phyloP scores from a whole-genome alignment of 2,113 vertebrate species.

The Burhinus bistriatus region DNA sequence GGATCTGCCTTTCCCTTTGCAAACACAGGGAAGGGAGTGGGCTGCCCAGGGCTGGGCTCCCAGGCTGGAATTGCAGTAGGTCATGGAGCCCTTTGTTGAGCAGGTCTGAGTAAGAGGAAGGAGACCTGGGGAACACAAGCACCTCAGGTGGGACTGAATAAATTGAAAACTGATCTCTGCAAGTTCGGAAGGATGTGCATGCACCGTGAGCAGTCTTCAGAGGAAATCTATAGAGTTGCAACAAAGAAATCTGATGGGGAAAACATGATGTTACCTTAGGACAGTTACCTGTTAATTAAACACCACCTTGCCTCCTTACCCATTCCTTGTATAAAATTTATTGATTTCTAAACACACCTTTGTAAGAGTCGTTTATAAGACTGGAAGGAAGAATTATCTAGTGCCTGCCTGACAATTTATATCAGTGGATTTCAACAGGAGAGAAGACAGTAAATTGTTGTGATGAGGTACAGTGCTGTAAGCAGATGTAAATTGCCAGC shows the following conservation, averaged over 20 bases:
- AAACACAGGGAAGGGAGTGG: background rate
- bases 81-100: background rate
- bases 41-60: background rate
- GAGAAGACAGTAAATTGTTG: background rate
- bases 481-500: background rate
- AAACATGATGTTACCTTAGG: background rate
- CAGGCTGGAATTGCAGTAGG: background rate
- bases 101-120: background rate
- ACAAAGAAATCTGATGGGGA: background rate
- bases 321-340: background rate
- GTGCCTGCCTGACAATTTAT: background rate
- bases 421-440: background rate
- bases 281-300: background rate
- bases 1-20: background rate
- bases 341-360: background rate
- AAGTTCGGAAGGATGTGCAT: accelerated
- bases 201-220: background rate
- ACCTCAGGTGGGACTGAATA: background rate
- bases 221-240: background rate
- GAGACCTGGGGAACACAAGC: background rate
- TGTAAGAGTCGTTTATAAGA: background rate
- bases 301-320: background rate
- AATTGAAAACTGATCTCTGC: background rate
- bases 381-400: background rate
- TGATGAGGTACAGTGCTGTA: background rate